Percentiles rank a stretch among this genome's conserved stretches.
phyloP scores from a whole-genome alignment of 2,888 invertebrate genomes.

The Elgonia sp. region DNA sequence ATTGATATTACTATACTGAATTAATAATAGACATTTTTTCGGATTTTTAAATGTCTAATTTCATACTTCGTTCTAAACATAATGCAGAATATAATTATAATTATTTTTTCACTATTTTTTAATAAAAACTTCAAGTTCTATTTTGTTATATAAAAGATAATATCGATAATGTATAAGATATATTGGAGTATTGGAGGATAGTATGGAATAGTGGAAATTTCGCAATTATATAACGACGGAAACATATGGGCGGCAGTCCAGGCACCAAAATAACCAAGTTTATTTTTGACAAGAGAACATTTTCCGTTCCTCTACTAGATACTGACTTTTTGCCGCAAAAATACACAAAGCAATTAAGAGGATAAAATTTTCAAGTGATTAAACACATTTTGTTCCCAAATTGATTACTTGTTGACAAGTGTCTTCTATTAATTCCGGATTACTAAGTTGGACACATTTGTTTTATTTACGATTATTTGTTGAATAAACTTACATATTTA shows the following conservation, averaged over 20 bases:
- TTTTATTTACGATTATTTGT: too few species aligned
- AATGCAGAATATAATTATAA: too few species aligned
- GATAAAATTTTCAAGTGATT: slow-evolving; percentile 15
- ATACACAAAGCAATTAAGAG: slow-evolving; percentile 38
- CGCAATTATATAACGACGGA: slow-evolving; percentile 85
- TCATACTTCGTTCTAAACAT: too few species aligned
- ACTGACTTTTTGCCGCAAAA: slow-evolving; percentile 65
- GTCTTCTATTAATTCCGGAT: not conserved
- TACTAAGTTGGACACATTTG: too few species aligned
- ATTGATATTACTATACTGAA: not conserved
- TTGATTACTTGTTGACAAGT: not conserved
- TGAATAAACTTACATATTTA: too few species aligned
- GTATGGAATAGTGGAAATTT: slow-evolving; percentile 83
- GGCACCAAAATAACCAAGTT: slow-evolving; percentile 85
- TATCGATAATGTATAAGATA: not conserved
- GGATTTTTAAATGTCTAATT: too few species aligned
- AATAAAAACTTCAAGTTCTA: not conserved
- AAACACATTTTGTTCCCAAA: not conserved
- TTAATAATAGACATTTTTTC: too few species aligned
- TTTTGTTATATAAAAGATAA: not conserved
- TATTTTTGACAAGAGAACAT: slow-evolving; percentile 86
- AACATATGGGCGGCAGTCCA: slow-evolving; percentile 86
- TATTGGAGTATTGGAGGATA: slow-evolving; percentile 48
- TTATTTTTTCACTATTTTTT: not conserved
- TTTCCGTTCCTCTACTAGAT: slow-evolving; percentile 82